phyloP scores from a whole-genome alignment of 2,888 invertebrate genomes.

The Poecilobothrus nobilitatus region DNA sequence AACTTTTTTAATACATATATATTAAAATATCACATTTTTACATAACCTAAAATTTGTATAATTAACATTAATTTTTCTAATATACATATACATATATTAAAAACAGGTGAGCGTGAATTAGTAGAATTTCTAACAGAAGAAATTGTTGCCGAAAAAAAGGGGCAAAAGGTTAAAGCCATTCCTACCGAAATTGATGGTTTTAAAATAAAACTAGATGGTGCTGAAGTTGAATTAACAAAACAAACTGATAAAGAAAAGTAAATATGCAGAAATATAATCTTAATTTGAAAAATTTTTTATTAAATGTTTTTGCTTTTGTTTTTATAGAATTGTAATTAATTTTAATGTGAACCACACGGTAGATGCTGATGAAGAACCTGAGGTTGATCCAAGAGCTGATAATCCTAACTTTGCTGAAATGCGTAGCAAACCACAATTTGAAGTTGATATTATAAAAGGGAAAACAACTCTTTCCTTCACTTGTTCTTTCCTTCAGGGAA shows the following conservation, averaged over 20 bases:
- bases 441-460: slow-evolving; percentile 73
- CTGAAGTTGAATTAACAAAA: slow-evolving; percentile 78
- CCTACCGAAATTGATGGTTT: slow-evolving; percentile 77
- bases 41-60: slow-evolving; percentile 34
- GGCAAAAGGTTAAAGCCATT: slow-evolving; percentile 64
- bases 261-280: neutral
- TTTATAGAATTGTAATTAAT: slow-evolving; percentile 60
- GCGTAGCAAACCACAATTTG: slow-evolving; percentile 86
- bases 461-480: slow-evolving; percentile 72
- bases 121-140: slow-evolving; percentile 89
- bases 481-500: slow-evolving; percentile 68
- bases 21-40: slow-evolving; percentile 20
- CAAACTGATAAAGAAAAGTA: slow-evolving; percentile 61
- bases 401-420: slow-evolving; percentile 73
- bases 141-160: slow-evolving; percentile 82
- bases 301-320: slow-evolving; percentile 19
- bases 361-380: slow-evolving; percentile 67
- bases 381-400: slow-evolving; percentile 52
- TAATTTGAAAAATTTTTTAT: neutral
- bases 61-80: neutral
- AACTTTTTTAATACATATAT: neutral
- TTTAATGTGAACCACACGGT: slow-evolving; percentile 95
- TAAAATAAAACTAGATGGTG: slow-evolving; percentile 65
- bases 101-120: slow-evolving; percentile 71
- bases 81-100: neutral